Conservation (phyloP, 2,113 vertebrate species). For the Delphinus delphis region DNA sequence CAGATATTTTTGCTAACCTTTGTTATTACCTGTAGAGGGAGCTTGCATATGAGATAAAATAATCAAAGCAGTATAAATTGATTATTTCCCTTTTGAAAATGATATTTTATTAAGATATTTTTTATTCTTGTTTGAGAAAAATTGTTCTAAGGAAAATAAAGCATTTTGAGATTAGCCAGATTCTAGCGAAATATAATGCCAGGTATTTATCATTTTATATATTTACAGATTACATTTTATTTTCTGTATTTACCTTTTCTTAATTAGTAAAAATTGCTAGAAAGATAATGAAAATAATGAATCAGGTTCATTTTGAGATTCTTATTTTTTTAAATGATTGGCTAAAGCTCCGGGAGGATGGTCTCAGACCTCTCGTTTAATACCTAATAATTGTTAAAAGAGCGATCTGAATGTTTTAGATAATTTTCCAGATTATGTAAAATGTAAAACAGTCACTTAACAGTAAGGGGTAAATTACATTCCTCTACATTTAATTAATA, state of each 20-base stretch:
- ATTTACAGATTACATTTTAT: conserved; percentile 8
- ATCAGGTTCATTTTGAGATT: not conserved
- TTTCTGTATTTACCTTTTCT: not conserved
- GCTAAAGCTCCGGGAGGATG: not conserved
- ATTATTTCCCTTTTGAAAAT: conserved; percentile 75
- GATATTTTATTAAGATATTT: conserved; percentile 58
- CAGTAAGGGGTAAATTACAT: conserved; percentile 64
- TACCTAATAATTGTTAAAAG: not conserved
- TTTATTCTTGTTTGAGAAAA: conserved; percentile 50
- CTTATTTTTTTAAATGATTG: not conserved
- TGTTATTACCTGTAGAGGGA: conserved; percentile 87
- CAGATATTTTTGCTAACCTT: conserved; percentile 82
- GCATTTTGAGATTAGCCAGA: not conserved
- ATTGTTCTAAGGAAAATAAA: conserved; percentile 52
- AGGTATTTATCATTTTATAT: conserved; percentile 16
- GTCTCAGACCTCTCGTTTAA: not conserved
- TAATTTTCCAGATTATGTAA: conserved; percentile 6
- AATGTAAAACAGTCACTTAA: conserved; percentile 38
- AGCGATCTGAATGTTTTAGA: not conserved
- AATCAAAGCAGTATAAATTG: conserved; percentile 78
- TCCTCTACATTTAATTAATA: conserved; percentile 53
- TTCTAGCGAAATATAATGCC: conserved; percentile 3
- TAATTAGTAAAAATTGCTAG: conserved; percentile 33
- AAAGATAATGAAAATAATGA: not conserved
- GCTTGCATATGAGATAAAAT: conserved; percentile 86